phyloP scores from a whole-genome alignment of 2,113 vertebrate genomes.

The Nothoprocta pentlandii region DNA sequence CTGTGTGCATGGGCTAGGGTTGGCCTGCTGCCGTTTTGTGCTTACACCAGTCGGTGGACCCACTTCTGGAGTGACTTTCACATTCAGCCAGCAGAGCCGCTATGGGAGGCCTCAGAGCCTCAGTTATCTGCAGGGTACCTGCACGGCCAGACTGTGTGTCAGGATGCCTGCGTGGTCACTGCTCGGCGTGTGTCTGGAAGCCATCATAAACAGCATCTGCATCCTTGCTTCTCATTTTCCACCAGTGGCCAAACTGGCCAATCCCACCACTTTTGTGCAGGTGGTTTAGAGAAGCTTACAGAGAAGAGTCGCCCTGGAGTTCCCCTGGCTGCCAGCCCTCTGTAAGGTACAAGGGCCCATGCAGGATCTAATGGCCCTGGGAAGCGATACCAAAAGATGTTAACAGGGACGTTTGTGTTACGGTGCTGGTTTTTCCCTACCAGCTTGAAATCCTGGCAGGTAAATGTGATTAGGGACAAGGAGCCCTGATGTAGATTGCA shows the following conservation, averaged over 20 bases:
- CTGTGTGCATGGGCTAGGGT: not conserved
- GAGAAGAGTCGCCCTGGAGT: not conserved
- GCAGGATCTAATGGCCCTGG: not conserved
- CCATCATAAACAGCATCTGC: not conserved
- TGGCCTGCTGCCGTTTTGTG: not conserved
- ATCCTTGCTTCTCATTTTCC: not conserved
- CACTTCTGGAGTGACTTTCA: not conserved
- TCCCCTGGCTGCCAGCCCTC: not conserved
- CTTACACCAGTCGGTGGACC: not conserved
- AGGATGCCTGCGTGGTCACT: not conserved
- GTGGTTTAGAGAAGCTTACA: not conserved
- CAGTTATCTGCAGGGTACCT: not conserved
- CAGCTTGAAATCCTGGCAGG: not conserved
- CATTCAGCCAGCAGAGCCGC: not conserved
- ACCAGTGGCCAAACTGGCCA: not conserved
- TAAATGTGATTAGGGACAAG: not conserved
- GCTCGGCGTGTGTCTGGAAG: not conserved
- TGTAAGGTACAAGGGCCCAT: not conserved
- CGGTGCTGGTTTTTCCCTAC: not conserved
- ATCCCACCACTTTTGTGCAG: not conserved
- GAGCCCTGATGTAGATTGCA: not conserved
- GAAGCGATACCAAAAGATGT: not conserved
- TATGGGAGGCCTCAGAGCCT: not conserved
- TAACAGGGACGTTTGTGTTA: not conserved
- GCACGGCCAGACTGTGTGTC: fast-evolving